phyloP scores from a whole-genome alignment of 2,113 vertebrate genomes.

The Ascaphus truei region DNA sequence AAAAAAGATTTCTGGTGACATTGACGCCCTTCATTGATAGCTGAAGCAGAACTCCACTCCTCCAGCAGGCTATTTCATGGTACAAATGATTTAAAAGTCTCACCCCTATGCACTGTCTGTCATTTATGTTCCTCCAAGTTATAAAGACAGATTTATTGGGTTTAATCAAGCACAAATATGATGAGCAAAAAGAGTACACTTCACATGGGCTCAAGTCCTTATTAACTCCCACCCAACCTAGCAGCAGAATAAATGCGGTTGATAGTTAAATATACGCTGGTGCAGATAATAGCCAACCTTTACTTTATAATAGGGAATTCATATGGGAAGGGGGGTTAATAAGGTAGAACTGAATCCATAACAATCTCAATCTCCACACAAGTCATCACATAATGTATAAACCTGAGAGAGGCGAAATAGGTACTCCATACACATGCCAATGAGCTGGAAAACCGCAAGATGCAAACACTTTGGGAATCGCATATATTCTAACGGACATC shows the following conservation, averaged over 20 bases:
- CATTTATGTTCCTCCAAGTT: conserved; percentile 5
- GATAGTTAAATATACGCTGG: background rate
- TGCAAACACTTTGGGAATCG: too few species aligned
- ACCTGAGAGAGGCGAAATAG: too few species aligned
- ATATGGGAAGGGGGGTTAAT: too few species aligned
- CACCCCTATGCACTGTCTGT: background rate
- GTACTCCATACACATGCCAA: too few species aligned
- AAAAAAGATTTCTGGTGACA: background rate
- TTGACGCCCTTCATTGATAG: conserved; percentile 5
- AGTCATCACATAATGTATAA: too few species aligned
- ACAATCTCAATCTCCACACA: too few species aligned
- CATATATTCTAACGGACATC: too few species aligned
- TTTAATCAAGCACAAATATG: conserved; percentile 18
- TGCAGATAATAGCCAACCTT: background rate
- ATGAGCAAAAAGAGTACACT: background rate
- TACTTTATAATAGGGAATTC: too few species aligned
- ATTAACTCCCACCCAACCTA: background rate
- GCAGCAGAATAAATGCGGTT: background rate
- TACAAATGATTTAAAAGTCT: conserved; percentile 8
- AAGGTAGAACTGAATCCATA: too few species aligned
- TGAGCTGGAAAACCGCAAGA: too few species aligned
- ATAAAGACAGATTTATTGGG: conserved; percentile 20
- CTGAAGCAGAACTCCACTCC: conserved; percentile 7
- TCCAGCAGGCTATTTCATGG: conserved; percentile 14
- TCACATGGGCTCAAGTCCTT: background rate